Evolutionary conservation across 2,888 invertebrate genomes (phyloP).

Genomic region (Minunthozetes semirufus): DNA sequence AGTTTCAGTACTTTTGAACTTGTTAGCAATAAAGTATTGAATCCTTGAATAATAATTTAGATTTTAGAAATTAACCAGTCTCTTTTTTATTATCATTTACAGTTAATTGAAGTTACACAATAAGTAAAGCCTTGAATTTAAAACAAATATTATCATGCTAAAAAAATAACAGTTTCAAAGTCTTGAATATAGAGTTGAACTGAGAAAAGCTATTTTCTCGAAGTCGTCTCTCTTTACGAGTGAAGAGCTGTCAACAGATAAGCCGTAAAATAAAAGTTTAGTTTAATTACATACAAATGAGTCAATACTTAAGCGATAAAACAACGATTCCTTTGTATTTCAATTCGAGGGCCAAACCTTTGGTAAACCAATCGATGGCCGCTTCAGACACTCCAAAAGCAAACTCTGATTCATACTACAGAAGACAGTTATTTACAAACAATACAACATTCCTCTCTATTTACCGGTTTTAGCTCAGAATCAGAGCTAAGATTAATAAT

Average conservation of each 20-base stretch:
- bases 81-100: no score
- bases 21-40: no score
- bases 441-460: neutral
- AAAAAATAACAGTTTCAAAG: neutral
- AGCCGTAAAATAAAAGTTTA: neutral
- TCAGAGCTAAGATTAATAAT: neutral
- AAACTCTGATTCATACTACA: constrained; percentile 4
- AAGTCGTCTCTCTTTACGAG: neutral
- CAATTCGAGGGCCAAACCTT: neutral
- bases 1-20: no score
- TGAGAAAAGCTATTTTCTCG: neutral
- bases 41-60: no score
- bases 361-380: neutral
- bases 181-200: neutral
- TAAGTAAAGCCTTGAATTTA: no score
- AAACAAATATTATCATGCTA: no score
- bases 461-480: neutral
- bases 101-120: no score
- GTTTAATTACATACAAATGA: neutral
- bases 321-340: neutral
- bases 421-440: no score
- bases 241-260: neutral
- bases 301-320: neutral
- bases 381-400: neutral
- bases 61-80: no score